Percentiles rank a stretch among this genome's conserved stretches.
Evolutionary conservation across 1,140 invertebrate species (phyloP).

Genomic region (Anastrepha obliqua): DNA sequence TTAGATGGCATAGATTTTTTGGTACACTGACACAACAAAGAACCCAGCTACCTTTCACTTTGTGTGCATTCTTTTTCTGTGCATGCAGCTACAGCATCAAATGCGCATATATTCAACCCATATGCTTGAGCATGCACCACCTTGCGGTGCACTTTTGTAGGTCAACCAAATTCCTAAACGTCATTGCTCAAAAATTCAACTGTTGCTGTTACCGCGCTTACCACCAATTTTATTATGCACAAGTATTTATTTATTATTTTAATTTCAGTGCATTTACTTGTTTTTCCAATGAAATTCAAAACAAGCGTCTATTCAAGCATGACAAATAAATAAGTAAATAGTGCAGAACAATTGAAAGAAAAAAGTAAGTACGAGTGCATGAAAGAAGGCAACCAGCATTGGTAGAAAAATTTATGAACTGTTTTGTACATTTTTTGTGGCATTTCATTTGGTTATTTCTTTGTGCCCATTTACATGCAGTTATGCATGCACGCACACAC

Average conservation of each 20-base stretch:
- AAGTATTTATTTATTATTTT: neutral
- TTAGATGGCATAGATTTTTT: too few relatives aligned
- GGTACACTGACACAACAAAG: too few relatives aligned
- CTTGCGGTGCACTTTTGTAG: neutral
- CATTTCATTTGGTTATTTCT: neutral
- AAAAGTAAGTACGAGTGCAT: neutral
- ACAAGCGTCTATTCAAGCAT: neutral
- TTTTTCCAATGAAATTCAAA: slow-evolving; percentile 40
- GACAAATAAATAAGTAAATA: neutral
- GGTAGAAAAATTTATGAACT: neutral
- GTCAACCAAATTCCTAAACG: slow-evolving; percentile 22
- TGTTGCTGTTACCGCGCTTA: neutral
- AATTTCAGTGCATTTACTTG: neutral
- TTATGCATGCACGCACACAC: neutral
- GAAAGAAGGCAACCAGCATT: neutral
- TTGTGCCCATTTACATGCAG: neutral
- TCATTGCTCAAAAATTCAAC: slow-evolving; percentile 37
- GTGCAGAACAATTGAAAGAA: neutral
- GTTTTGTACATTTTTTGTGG: neutral
- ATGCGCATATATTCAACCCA: neutral
- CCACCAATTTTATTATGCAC: neutral
- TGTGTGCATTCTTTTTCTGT: neutral
- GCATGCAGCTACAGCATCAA: neutral
- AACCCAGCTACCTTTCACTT: neutral
- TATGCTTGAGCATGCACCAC: neutral